Evolutionary conservation across 2,888 invertebrate genomes (phyloP), one percentile per base, ranked within the genome.

Genomic region (Drosophila cyrtoloma): DNA sequence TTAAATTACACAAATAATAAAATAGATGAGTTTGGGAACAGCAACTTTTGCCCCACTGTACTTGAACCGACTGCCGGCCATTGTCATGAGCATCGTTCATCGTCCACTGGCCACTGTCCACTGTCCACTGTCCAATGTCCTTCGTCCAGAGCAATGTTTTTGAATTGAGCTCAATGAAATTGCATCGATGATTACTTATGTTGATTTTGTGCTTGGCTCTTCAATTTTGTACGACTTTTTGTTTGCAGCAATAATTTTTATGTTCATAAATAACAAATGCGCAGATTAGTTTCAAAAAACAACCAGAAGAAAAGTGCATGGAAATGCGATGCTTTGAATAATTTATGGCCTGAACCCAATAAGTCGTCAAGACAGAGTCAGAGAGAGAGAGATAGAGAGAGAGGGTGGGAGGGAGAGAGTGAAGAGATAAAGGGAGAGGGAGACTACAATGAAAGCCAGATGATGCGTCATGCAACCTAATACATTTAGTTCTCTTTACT

Each of bases 121-220:
- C 75, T 26, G 47, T n/a, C 74, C 76, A 81, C 71, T n/a, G 26
- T 5, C 72, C 77, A 79, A 71, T 87, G 75, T 78, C 75, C 55
- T 80, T 5, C 30, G 66, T 74, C 30, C 44, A 50, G 51, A 69
- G 74, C 75, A 70, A 91, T 87, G 90, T 90, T 87, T 89, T 90
- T 86, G 91, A 89, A 90, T 89, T 81, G 90, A 71, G 33, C 91
- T 87, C 91, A 87, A 91, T 84, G 90, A 81, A 91, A 92, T 87
- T 89, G 87, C 82, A 84, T 77, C 84, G 75, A 91, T 91, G 91
- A 91, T 88, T 82, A 74, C 69, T 79, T 81, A 90, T 91, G 91
- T 88, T 90, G 91, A 90, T 90, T 86, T 79, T 82, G 55, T 61
- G 76, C 72, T 86, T 75, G 44, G 60, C 77, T 75, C 69, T 73